Percentiles rank a stretch among this genome's conserved stretches.
Evolutionary conservation across 2,113 vertebrate species (phyloP).

Genomic region (Myotis brandtii): DNA sequence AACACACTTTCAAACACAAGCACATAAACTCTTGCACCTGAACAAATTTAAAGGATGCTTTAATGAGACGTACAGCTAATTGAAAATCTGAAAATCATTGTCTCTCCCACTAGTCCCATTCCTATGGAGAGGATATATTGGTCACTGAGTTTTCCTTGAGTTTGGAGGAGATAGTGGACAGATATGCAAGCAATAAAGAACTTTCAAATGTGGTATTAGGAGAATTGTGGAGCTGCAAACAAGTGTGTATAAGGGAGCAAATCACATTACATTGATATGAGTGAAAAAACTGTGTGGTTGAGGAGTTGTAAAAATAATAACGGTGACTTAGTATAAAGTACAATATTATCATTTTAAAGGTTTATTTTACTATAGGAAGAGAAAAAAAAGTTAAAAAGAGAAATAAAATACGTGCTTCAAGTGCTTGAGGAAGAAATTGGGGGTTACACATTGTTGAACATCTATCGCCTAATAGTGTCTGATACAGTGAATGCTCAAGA

Average conservation of each 20-base stretch:
- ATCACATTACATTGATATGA: background rate
- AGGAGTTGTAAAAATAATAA: background rate
- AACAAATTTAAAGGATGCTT: background rate
- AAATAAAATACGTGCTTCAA: background rate
- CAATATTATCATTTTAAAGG: background rate
- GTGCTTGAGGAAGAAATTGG: background rate
- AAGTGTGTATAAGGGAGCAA: background rate
- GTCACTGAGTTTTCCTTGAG: background rate
- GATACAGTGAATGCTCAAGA: background rate
- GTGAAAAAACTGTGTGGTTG: background rate
- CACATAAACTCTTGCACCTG: background rate
- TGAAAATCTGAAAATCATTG: background rate
- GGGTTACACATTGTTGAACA: background rate
- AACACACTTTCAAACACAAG: conserved; percentile 6
- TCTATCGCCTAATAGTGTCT: background rate
- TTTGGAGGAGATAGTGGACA: background rate
- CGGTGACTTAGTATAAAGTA: background rate
- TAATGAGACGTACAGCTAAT: background rate
- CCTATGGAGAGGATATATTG: background rate
- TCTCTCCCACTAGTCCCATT: background rate
- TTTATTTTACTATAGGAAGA: background rate
- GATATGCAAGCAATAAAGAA: background rate
- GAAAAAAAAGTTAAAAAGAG: background rate
- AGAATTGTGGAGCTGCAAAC: background rate
- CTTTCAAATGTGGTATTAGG: background rate